These are phyloP conservation scores for Watsonalla binaria DNA, from an alignment of 2,888 invertebrate genomes.

Conservation along the genomic window DNA sequence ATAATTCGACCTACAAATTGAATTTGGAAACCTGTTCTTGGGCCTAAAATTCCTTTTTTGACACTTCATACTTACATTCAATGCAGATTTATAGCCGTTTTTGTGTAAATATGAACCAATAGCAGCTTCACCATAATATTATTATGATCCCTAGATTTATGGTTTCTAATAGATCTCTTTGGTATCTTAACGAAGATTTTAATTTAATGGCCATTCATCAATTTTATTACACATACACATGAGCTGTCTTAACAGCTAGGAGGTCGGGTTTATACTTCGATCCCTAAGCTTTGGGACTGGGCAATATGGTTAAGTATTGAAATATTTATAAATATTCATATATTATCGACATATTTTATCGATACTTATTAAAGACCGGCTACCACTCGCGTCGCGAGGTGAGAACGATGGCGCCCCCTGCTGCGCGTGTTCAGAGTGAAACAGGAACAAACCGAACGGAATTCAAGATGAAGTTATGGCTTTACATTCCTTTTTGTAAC, in stretches of 20 bases:
- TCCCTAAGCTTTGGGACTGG: constrained; percentile 23
- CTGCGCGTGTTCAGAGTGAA: constrained; percentile 68
- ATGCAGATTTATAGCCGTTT: constrained; percentile 54
- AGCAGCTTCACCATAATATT: constrained; percentile 36
- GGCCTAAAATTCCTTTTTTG: constrained; percentile 39
- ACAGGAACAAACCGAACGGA: constrained; percentile 70
- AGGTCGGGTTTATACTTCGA: constrained; percentile 10
- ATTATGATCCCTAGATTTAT: constrained; percentile 41
- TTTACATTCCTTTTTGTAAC: constrained; percentile 57
- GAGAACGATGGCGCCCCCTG: constrained; percentile 77
- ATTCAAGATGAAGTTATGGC: constrained; percentile 77
- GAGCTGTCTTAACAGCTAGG: constrained; percentile 11
- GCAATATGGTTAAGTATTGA: constrained; percentile 49
- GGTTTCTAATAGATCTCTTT: constrained; percentile 29
- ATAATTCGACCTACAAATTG: constrained; percentile 61
- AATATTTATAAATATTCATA: constrained; percentile 78
- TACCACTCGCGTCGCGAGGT: constrained; percentile 78
- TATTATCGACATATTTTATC: constrained; percentile 75
- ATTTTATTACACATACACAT: constrained; percentile 17
- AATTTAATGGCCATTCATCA: constrained; percentile 20
- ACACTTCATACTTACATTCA: constrained; percentile 40
- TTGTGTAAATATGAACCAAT: constrained; percentile 44
- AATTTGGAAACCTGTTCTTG: constrained; percentile 55
- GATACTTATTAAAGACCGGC: constrained; percentile 77
- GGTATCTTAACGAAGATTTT: constrained; percentile 9